A percentile compares a stretch with the other conserved stretches of the same genome.
These are phyloP conservation scores for Aldrovandia affinis DNA, from an alignment of 2,797 vertebrate species.

Conservation along the genomic window DNA sequence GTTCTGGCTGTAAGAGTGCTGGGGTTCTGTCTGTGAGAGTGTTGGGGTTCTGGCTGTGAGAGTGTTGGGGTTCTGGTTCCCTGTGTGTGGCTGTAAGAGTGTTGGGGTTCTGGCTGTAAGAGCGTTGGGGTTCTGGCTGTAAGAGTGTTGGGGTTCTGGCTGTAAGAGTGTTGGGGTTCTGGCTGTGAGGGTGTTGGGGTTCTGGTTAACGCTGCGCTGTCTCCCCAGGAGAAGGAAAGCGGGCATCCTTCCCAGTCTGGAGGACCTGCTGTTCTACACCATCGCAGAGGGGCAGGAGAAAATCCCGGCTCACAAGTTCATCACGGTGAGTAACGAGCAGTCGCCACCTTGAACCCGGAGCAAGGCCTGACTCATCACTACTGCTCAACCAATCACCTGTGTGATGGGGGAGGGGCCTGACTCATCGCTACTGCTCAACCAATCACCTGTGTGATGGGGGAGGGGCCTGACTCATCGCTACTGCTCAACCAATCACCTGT, in stretches of 20 bases:
- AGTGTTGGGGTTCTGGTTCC: not conserved
- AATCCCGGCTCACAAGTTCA: constrained; percentile 96
- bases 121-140: not conserved
- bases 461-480: no score
- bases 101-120: not conserved
- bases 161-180: not conserved
- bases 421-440: no score
- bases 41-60: not conserved
- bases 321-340: constrained; percentile 81
- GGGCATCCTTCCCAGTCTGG: constrained; percentile 91
- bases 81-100: no score
- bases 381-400: not conserved
- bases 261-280: constrained; percentile 96
- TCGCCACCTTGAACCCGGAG: no score
- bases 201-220: not conserved
- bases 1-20: no score
- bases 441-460: no score
- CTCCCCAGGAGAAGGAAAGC: constrained; percentile 81
- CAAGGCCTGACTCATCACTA: not conserved
- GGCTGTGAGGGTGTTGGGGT: not conserved
- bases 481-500: no score
- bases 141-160: not conserved
- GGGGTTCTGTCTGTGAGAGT: no score
- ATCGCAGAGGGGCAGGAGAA: constrained; percentile 96
- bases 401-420: not conserved